Conservation (phyloP, 1,140 invertebrate genomes). For the Triops cancriformis region DNA sequence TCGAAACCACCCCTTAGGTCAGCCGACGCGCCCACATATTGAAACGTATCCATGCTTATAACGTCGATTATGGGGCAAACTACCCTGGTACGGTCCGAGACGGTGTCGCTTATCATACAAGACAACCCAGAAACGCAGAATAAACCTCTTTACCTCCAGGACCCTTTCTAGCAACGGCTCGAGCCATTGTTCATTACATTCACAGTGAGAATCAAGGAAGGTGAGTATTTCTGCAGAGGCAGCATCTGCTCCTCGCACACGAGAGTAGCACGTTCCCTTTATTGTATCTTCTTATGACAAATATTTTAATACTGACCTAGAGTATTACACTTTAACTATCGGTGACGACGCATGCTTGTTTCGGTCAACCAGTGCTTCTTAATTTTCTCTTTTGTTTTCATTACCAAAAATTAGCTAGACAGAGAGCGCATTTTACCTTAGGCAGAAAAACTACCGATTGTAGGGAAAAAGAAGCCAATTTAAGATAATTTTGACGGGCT, state of each 20-base stretch:
- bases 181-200: slow-evolving; percentile 92
- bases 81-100: slow-evolving; percentile 71
- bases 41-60: slow-evolving; percentile 96
- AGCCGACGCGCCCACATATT: slow-evolving; percentile 87
- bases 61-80: slow-evolving; percentile 95
- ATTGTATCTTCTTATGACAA: no score
- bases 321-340: no score
- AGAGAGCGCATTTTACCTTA: no score
- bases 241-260: slow-evolving; percentile 80
- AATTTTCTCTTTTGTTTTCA: no score
- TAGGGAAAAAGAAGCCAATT: no score
- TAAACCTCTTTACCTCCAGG: slow-evolving; percentile 62
- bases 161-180: slow-evolving; percentile 89
- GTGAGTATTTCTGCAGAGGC: slow-evolving; percentile 85
- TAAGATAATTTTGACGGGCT: no score
- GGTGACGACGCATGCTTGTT: no score
- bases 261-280: no score
- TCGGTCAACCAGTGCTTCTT: no score
- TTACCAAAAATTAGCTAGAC: no score
- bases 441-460: no score
- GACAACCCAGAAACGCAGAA: not conserved
- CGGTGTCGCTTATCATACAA: slow-evolving; percentile 32
- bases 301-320: no score
- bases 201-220: slow-evolving; percentile 95
- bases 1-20: slow-evolving; percentile 90